Base-by-base conservation (phyloP, 1,140 invertebrate species). In the Macrostomum lignano region DNA sequence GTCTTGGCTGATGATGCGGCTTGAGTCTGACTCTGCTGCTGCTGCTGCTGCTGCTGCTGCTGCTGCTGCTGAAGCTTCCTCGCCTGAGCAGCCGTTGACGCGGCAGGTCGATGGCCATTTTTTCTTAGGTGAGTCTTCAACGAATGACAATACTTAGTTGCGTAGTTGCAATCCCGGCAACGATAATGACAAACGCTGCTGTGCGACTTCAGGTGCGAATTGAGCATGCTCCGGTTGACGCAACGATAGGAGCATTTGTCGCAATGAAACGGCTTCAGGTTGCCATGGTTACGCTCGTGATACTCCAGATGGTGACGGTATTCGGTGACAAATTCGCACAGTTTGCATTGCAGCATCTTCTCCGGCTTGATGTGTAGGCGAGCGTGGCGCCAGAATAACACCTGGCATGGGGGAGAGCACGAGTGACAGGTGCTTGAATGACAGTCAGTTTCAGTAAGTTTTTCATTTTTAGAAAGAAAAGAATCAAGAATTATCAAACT, bases 141-240 rank as follows among this genome's bases (percentile, higher is more conserved):
- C 19, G 77, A 82, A 58, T 98, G 86, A 44, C 78, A 88, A 50
- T 96, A 96, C 51, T 98, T 98, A 1, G 82, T 91, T 1, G 74
- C 79, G 48, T 94, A 98, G 10, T 68, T 69, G 50, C 91, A 98
- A 46, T 86, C 73, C 0, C 69, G 62, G 50, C 91, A 98, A 15
- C 76, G 66, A 51, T 88, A 98, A 45, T 88, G 86, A 46, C 93
- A 94, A 0, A 93, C 60, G 38, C 76, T 82, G 0, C 79, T 91
- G 52, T 98, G 91, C 0, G 78, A 88, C 49, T 99, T 99, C 43
- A 91, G 67, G 46, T 99, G 91, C 0, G 79, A 88, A 49, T 88
- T 94, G 7, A 98, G 61, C 91, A 98, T 98, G 0, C 84, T 93
- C 49, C 94, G 94, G 57, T 93, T 96, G 2, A 96, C 86, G 48